Percentiles rank a stretch among this genome's conserved stretches.
Conservation (phyloP, 2,888 invertebrate species). For the Galeruca laticollis region DNA sequence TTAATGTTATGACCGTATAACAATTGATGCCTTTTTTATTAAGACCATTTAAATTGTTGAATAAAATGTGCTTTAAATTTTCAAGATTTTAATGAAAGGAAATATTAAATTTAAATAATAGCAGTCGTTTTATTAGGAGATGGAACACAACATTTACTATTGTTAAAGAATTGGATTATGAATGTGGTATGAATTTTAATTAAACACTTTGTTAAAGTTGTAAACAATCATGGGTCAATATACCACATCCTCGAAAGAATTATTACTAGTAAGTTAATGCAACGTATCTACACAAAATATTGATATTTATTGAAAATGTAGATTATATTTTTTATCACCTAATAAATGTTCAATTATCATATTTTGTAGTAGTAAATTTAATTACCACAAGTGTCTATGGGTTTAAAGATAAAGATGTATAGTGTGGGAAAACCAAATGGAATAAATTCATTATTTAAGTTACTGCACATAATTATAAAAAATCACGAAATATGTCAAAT, state of each 20-base stretch:
- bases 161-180: conserved; percentile 12
- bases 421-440: no score
- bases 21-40: background rate
- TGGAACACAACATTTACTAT: background rate
- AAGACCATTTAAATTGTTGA: background rate
- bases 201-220: background rate
- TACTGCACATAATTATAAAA: no score
- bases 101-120: conserved; percentile 13
- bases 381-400: no score
- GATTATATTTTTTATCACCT: no score
- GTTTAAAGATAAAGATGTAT: no score
- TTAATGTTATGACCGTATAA: background rate
- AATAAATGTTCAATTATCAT: no score
- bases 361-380: no score
- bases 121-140: background rate
- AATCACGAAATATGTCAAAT: no score
- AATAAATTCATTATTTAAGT: no score
- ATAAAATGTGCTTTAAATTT: conserved; percentile 3
- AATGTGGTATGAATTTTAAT: conserved; percentile 13
- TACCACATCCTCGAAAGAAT: background rate
- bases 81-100: background rate
- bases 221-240: conserved; percentile 6
- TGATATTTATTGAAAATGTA: no score
- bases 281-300: no score
- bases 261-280: background rate